Evolutionary conservation across 1,140 invertebrate species (phyloP).

Genomic region (Drosophila ficusphila): DNA sequence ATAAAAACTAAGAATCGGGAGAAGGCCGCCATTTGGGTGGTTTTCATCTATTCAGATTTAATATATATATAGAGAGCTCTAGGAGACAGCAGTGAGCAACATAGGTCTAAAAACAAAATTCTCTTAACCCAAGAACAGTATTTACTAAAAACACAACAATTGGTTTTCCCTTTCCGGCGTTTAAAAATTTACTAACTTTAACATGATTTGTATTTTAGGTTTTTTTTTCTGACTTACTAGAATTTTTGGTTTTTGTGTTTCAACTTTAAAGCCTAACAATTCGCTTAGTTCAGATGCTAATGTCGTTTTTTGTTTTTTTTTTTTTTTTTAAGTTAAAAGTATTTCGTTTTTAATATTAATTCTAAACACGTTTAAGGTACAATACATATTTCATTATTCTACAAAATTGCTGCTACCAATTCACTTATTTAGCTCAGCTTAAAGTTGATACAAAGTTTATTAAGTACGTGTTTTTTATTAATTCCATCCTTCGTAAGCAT

Average conservation of each 20-base stretch:
- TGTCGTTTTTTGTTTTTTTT: constrained; percentile 37
- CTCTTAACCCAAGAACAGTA: constrained; percentile 45
- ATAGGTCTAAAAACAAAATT: constrained; percentile 53
- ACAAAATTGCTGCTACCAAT: constrained; percentile 78
- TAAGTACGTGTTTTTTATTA: constrained; percentile 62
- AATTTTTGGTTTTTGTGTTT: constrained; percentile 40
- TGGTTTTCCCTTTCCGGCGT: constrained; percentile 30
- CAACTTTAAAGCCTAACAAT: constrained; percentile 77
- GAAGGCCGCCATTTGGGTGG: constrained; percentile 58
- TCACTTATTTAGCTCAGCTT: constrained; percentile 77
- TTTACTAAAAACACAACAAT: constrained; percentile 61
- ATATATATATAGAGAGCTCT: constrained; percentile 50
- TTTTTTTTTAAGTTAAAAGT: constrained; percentile 59
- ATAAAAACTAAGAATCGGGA: constrained; percentile 23
- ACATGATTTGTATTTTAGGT: constrained; percentile 41
- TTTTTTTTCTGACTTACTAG: constrained; percentile 24
- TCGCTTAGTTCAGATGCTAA: constrained; percentile 66
- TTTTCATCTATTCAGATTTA: constrained; percentile 22
- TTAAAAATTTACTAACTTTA: constrained; percentile 74
- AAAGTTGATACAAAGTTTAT: constrained; percentile 80
- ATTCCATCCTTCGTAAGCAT: constrained; percentile 43
- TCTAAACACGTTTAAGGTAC: constrained; percentile 79
- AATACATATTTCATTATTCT: constrained; percentile 81
- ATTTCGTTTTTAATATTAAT: constrained; percentile 74
- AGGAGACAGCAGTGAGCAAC: constrained; percentile 73